Conservation (phyloP, 2,888 invertebrate genomes). For the Limnephilus rhombicus region DNA sequence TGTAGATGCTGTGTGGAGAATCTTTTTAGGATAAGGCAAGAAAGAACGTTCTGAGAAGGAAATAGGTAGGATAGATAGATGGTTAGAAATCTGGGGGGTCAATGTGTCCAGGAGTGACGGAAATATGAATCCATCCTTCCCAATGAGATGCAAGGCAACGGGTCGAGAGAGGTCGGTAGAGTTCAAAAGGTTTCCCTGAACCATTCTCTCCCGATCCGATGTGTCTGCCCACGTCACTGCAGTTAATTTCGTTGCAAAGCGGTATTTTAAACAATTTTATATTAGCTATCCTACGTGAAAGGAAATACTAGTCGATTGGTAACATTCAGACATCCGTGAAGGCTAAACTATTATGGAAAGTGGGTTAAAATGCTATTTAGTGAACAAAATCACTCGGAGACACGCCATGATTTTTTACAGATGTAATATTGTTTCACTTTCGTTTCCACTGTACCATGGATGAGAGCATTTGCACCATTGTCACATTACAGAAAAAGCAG, state of each 20-base stretch:
- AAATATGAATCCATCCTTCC: too few species aligned
- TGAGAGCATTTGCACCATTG: neutral
- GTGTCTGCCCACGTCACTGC: too few species aligned
- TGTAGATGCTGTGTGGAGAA: too few species aligned
- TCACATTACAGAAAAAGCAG: neutral
- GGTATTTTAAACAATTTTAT: neutral
- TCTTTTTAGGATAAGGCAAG: too few species aligned
- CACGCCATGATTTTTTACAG: neutral
- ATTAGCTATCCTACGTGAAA: neutral
- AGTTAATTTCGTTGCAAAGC: neutral
- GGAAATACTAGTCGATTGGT: neutral
- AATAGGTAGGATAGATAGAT: too few species aligned
- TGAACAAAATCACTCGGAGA: neutral
- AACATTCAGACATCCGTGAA: conserved; percentile 14
- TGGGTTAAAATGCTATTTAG: conserved; percentile 18
- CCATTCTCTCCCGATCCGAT: too few species aligned
- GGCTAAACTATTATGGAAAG: conserved; percentile 18
- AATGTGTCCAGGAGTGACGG: too few species aligned
- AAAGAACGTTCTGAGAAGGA: too few species aligned
- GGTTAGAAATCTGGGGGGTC: too few species aligned
- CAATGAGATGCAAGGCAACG: too few species aligned
- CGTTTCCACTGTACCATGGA: neutral
- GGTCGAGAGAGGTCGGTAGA: too few species aligned
- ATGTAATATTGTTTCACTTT: neutral
- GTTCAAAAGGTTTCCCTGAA: too few species aligned